Conservation (phyloP, 2,797 vertebrate species). For the Ctenosaura bakeri region DNA sequence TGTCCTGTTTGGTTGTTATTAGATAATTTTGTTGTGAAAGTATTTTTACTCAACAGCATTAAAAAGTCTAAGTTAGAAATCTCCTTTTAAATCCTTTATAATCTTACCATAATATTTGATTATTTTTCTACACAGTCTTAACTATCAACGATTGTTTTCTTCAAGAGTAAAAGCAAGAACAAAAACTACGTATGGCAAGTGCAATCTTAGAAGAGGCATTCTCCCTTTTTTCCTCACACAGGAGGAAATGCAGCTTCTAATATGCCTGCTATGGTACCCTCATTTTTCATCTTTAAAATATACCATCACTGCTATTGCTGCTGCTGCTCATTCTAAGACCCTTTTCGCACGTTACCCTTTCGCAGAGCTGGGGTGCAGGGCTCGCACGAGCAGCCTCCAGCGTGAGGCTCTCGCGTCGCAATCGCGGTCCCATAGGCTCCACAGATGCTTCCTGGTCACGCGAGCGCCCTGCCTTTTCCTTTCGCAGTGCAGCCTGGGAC, state of each 20-base stretch:
- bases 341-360: no score
- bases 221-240: background rate
- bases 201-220: background rate
- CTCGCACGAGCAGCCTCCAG: no score
- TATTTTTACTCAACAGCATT: background rate
- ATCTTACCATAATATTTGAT: background rate
- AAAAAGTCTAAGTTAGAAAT: background rate
- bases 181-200: background rate
- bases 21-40: background rate
- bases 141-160: background rate
- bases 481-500: no score
- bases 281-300: background rate
- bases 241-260: background rate
- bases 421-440: no score
- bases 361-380: no score
- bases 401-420: no score
- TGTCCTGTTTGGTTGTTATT: background rate
- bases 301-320: background rate
- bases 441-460: no score
- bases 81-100: background rate
- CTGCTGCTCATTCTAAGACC: no score
- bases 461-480: no score
- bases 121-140: background rate
- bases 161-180: background rate
- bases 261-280: no score